phyloP scores from a whole-genome alignment of 2,113 vertebrate genomes.

The Oreocharis arfaki region DNA sequence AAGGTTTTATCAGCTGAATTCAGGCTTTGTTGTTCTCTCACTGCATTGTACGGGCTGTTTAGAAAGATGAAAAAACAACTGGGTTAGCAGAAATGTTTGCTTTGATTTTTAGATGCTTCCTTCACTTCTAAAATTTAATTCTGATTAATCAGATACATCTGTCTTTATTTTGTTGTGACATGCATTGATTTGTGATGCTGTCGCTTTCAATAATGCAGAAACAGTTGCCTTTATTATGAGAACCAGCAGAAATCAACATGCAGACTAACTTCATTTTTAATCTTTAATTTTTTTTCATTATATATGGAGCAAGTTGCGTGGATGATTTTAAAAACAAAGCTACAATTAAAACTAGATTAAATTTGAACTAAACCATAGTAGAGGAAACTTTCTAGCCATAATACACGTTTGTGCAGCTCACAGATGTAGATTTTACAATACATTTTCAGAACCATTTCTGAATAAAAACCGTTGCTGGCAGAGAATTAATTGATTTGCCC shows the following conservation, averaged over 20 bases:
- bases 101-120: constrained; percentile 62
- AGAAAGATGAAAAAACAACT: not conserved
- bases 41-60: not conserved
- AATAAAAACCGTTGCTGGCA: not conserved
- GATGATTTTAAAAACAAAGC: constrained; percentile 29
- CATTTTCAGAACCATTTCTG: not conserved
- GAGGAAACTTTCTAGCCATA: not conserved
- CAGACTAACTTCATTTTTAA: constrained; percentile 51
- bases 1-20: not conserved
- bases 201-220: constrained; percentile 63
- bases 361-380: not conserved
- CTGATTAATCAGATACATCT: constrained; percentile 75
- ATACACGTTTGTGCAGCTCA: not conserved
- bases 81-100: constrained; percentile 37
- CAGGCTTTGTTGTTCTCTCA: not conserved
- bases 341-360: constrained; percentile 58
- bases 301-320: not conserved
- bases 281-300: constrained; percentile 29
- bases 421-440: not conserved
- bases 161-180: constrained; percentile 71
- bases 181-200: constrained; percentile 73
- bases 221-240: constrained; percentile 65
- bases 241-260: constrained; percentile 51
- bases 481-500: constrained; percentile 13
- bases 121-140: constrained; percentile 73